Base-by-base conservation (phyloP, 2,113 vertebrate species). In the Xenopus laevis region DNA sequence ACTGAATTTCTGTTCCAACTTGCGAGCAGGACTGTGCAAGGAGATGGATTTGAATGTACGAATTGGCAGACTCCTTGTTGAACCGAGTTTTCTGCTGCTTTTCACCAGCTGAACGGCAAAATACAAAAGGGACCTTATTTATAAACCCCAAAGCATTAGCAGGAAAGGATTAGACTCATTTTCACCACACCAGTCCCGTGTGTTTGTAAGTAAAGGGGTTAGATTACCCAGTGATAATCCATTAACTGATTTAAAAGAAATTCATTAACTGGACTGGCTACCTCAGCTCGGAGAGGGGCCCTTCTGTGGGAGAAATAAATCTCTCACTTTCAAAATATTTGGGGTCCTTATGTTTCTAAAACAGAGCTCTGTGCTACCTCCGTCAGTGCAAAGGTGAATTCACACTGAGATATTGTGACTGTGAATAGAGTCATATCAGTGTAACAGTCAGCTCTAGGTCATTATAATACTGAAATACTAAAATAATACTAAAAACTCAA, bases 21-120 rank as follows among this genome's bases (percentile, higher is more conserved):
- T 62, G 71, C 21, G 64, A 74, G 40, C 66, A 71, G 78, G 40
- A n/a, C 70, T 50, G 17, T 64, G 71, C 57, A 71, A 72, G 68
- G 68, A 53, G 61, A 53, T 45, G 68, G 33, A 40, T 40, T 9
- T 40, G 33, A 7, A 40, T 40, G 40, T 53, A 76, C 55, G 46
- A 72, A 66, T 61, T 77, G 71, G 65, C 66, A 68, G 60, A 21
- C 53, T 62, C 20, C 15, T 61, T 21, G 13, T 4, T 45, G 18
- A 72, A 58, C 77, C 10, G 27, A 45, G 23, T 44, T 46, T n/a
- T 9, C 33, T 47, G 44, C 55, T 23, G 69, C 63, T 18, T 66
- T 59, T 65, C 23, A 77, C 52, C 17, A 66, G 70, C 61, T 60
- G 58, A 70, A 71, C n/a, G 66, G 66, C 63, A 46, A 57, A 68